Conservation (phyloP, 2,888 invertebrate species). For the Apodemia mormo region DNA sequence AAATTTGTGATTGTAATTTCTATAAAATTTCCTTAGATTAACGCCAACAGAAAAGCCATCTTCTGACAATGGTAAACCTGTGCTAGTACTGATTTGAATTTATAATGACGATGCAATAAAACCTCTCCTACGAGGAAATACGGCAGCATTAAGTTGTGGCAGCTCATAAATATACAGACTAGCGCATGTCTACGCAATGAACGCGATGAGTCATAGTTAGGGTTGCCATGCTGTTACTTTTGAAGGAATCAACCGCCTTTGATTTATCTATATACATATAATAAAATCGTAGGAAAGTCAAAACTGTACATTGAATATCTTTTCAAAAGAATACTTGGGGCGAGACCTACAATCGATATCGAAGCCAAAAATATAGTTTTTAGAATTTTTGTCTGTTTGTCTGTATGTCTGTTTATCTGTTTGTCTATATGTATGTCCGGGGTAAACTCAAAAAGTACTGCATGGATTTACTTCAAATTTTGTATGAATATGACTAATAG, state of each 20-base stretch:
- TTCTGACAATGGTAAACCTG: background rate
- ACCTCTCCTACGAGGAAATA: constrained; percentile 1
- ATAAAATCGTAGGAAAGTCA: too few relatives aligned
- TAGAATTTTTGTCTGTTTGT: too few relatives aligned
- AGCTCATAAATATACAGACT: constrained; percentile 15
- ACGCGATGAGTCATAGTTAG: constrained; percentile 34
- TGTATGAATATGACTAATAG: too few relatives aligned
- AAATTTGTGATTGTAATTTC: background rate
- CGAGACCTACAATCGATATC: too few relatives aligned
- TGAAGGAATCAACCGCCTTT: background rate
- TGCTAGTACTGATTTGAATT: background rate
- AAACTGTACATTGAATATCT: too few relatives aligned
- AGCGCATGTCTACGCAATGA: constrained; percentile 20
- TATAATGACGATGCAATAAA: constrained; percentile 7
- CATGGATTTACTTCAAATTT: too few relatives aligned
- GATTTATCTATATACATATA: too few relatives aligned
- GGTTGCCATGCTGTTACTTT: constrained; percentile 16
- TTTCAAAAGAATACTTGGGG: too few relatives aligned
- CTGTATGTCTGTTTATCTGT: too few relatives aligned
- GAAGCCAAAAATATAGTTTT: too few relatives aligned
- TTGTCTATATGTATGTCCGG: too few relatives aligned
- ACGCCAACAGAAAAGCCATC: background rate
- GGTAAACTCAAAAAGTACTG: too few relatives aligned
- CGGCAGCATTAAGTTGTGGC: constrained; percentile 7
- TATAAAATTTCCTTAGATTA: background rate